Percentiles rank a stretch among this genome's conserved stretches.
These are phyloP conservation scores for Dendronephthya gigantea DNA, from an alignment of 64 coral and sea anemone species.

Conservation along the genomic window DNA sequence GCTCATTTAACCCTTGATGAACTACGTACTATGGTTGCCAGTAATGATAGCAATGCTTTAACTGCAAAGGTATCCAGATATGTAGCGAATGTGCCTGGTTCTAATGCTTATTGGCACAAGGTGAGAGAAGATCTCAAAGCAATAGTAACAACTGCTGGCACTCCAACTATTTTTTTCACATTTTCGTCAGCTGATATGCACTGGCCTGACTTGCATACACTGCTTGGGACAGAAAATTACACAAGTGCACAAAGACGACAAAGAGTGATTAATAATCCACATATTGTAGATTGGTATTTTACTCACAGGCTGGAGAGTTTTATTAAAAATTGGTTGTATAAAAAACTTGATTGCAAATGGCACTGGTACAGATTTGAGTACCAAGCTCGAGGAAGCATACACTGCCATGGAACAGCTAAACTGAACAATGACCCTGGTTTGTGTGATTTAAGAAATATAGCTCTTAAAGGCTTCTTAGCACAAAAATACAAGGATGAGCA, in stretches of 20 bases:
- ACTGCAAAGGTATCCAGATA: neutral
- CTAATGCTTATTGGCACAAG: no score
- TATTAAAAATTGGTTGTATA: neutral
- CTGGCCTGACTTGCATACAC: no score
- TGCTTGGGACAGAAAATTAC: neutral
- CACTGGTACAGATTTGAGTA: no score
- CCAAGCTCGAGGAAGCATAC: no score
- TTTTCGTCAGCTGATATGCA: no score
- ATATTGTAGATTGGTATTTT: no score
- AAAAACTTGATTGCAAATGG: neutral
- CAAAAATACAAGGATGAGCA: neutral
- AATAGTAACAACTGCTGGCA: no score
- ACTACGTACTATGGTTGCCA: neutral
- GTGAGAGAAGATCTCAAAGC: no score
- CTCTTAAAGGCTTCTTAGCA: neutral
- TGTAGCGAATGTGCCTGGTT: neutral
- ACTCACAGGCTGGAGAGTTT: neutral
- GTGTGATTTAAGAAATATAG: neutral
- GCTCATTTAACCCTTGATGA: neutral
- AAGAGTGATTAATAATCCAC: neutral
- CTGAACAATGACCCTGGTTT: slow-evolving; percentile 4
- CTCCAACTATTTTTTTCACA: no score
- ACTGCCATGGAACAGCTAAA: no score
- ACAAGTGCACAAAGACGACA: neutral
- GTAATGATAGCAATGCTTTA: neutral